Evolutionary conservation across 2,113 vertebrate species (phyloP).

Genomic region (Myotis lucifugus): DNA sequence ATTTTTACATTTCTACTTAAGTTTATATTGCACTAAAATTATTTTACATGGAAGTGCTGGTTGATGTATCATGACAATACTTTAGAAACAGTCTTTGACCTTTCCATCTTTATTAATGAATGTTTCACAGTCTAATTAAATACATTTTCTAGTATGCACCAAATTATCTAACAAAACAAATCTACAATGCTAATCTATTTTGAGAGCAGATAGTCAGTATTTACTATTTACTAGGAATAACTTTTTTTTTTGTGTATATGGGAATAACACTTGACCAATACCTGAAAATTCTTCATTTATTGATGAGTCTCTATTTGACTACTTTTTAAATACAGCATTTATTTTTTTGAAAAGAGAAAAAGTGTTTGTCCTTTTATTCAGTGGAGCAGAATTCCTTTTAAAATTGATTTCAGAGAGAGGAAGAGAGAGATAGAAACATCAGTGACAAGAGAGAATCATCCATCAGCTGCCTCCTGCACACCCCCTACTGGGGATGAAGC

Average conservation of each 20-base stretch:
- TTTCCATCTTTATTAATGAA: conserved; percentile 43
- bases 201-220: neutral
- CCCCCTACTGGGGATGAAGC: too few species aligned
- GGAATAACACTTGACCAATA: conserved; percentile 30
- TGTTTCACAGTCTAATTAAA: conserved; percentile 54
- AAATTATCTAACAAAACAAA: conserved; percentile 51
- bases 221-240: neutral
- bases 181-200: neutral
- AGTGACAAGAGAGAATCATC: too few species aligned
- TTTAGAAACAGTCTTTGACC: conserved; percentile 49
- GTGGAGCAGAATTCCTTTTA: conserved; percentile 14
- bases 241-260: too few species aligned
- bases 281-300: conserved; percentile 31
- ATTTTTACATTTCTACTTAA: conserved; percentile 51
- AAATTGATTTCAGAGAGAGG: too few species aligned
- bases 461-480: too few species aligned
- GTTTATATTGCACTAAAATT: conserved; percentile 56
- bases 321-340: neutral
- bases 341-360: conserved; percentile 35
- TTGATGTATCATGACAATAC: conserved; percentile 39
- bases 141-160: conserved; percentile 36
- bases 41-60: conserved; percentile 75
- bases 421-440: too few species aligned
- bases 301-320: neutral
- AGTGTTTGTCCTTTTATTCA: conserved; percentile 19